phyloP scores from a whole-genome alignment of 1,140 invertebrate species.

The Drosophila watanabei region DNA sequence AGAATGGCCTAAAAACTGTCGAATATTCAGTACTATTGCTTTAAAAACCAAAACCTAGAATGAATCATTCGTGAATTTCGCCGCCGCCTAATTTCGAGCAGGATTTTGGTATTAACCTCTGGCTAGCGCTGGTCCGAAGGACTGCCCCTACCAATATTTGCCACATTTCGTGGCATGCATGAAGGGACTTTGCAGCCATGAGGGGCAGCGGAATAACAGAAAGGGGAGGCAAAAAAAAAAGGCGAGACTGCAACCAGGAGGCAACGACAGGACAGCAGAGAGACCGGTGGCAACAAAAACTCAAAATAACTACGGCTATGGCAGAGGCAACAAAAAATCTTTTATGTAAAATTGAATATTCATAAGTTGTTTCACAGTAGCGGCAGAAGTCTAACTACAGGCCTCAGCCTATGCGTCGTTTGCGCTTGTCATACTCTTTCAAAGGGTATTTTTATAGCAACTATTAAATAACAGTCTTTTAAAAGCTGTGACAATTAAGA shows the following conservation, averaged over 20 bases:
- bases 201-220: conserved; percentile 30
- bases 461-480: not conserved
- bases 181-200: conserved; percentile 44
- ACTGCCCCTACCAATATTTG: conserved; percentile 54
- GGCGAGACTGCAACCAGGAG: conserved; percentile 4
- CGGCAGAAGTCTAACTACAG: conserved; percentile 59
- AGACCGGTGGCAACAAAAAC: conserved; percentile 58
- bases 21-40: too few species aligned
- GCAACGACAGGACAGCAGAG: conserved; percentile 23
- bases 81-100: not conserved
- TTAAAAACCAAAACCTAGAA: not conserved
- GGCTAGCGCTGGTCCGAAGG: not conserved
- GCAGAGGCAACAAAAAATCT: conserved; percentile 76
- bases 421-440: conserved; percentile 8
- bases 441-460: not conserved
- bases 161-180: conserved; percentile 70
- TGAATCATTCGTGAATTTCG: not conserved
- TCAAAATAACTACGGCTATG: conserved; percentile 73
- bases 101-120: conserved; percentile 7
- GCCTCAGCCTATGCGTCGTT: conserved; percentile 30
- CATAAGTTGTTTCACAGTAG: conserved; percentile 74
- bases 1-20: not conserved
- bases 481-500: not conserved
- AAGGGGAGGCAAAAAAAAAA: conserved; percentile 5
- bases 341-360: conserved; percentile 84